Percentiles rank a stretch among this genome's conserved stretches.
phyloP scores from a whole-genome alignment of 2,797 vertebrate species.

The Nyctalus aviator region DNA sequence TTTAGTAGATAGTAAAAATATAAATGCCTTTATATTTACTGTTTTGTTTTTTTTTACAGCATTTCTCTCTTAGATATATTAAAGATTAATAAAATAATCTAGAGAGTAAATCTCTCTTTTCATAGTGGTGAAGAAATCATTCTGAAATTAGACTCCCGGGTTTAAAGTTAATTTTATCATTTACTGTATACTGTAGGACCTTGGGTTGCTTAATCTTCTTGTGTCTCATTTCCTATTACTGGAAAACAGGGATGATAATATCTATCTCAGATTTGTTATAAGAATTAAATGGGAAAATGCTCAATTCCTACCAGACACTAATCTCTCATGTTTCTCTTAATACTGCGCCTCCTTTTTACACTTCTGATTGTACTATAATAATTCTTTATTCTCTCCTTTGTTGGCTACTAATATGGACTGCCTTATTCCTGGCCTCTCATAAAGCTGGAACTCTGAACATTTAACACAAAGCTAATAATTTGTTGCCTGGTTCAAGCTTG shows the following conservation, averaged over 20 bases:
- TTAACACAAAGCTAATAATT: background rate
- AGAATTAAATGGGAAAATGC: background rate
- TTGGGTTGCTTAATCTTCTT: background rate
- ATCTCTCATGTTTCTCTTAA: conserved; percentile 31
- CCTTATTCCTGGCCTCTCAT: background rate
- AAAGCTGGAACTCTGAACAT: background rate
- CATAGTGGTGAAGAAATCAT: background rate
- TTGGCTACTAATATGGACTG: background rate
- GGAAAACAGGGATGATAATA: background rate
- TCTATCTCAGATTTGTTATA: background rate
- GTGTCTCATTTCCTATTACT: background rate
- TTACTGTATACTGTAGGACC: background rate
- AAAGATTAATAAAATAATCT: conserved; percentile 45
- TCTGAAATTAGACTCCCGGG: background rate
- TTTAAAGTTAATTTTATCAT: background rate
- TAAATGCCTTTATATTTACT: conserved; percentile 28
- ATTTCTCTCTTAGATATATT: conserved; percentile 24
- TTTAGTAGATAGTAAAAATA: background rate
- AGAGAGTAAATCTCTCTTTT: background rate
- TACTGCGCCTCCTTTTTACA: background rate
- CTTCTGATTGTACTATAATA: background rate
- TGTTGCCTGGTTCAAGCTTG: background rate
- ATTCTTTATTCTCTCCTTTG: background rate
- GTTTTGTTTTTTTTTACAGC: background rate
- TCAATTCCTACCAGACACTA: background rate